phyloP scores from a whole-genome alignment of 2,797 vertebrate genomes.

The Knipowitschia caucasica region DNA sequence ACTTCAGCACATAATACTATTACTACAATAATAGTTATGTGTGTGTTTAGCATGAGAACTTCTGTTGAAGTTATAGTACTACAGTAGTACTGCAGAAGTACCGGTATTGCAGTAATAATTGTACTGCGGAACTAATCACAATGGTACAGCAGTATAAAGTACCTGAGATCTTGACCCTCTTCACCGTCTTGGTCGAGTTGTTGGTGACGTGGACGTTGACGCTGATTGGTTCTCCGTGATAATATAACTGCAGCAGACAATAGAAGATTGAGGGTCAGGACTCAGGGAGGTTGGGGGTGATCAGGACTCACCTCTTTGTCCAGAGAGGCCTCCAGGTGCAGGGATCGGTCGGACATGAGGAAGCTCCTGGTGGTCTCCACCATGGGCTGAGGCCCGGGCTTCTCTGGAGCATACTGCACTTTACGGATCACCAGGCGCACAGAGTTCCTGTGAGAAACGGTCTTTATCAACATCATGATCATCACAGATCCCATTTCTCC shows the following conservation, averaged over 20 bases:
- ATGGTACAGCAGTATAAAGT: no score
- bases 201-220: slow-evolving; percentile 98
- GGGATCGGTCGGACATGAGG: slow-evolving; percentile 94
- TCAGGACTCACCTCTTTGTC: slow-evolving; percentile 89
- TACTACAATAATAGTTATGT: no score
- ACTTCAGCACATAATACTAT: slow-evolving; percentile 35
- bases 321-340: slow-evolving; percentile 92
- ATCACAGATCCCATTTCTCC: no score
- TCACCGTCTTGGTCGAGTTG: slow-evolving; percentile 97
- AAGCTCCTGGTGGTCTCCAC: slow-evolving; percentile 95
- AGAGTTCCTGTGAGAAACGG: slow-evolving; percentile 85
- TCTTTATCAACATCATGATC: no score
- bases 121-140: no score
- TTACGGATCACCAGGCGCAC: slow-evolving; percentile 94
- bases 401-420: slow-evolving; percentile 94
- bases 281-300: background rate
- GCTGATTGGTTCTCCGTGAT: slow-evolving; percentile 95
- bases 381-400: slow-evolving; percentile 91
- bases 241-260: slow-evolving; percentile 83
- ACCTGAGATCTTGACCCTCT: slow-evolving; percentile 97
- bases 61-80: no score
- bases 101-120: no score
- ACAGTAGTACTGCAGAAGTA: no score
- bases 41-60: no score
- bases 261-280: background rate